Percentiles rank a stretch among this genome's conserved stretches.
Evolutionary conservation across 2,797 vertebrate species (phyloP).

Genomic region (Periparus ater): DNA sequence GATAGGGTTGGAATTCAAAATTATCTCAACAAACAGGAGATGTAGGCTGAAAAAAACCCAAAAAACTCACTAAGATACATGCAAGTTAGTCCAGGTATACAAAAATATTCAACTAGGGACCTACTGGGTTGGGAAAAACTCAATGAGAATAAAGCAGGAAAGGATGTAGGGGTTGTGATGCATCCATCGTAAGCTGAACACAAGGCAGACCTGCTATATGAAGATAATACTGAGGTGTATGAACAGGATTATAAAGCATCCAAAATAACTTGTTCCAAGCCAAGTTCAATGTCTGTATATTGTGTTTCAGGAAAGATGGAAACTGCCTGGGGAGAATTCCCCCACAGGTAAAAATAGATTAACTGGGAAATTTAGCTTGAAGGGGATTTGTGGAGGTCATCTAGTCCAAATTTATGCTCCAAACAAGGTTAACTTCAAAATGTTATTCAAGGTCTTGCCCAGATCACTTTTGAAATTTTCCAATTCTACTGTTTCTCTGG

Average conservation of each 20-base stretch:
- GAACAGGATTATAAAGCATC: not conserved
- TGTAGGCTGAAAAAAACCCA: not conserved
- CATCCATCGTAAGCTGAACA: not conserved
- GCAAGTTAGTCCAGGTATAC: not conserved
- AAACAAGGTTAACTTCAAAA: conserved; percentile 5
- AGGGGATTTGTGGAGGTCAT: not conserved
- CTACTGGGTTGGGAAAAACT: not conserved
- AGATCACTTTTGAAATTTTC: not conserved
- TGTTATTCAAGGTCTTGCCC: not conserved
- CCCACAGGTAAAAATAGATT: not conserved
- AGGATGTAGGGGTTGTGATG: not conserved
- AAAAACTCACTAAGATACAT: not conserved
- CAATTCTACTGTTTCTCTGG: not conserved
- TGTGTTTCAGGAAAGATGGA: not conserved
- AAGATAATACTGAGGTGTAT: not conserved
- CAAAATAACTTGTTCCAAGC: not conserved
- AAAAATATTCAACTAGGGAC: not conserved
- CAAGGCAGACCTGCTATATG: not conserved
- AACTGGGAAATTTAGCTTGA: not conserved
- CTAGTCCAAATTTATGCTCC: not conserved
- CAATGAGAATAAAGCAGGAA: not conserved
- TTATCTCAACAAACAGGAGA: conserved; percentile 28
- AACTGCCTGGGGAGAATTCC: not conserved
- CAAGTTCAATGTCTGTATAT: not conserved
- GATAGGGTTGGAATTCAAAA: conserved; percentile 35